Conservation (phyloP, 2,888 invertebrate genomes). For the Aspidiotus rigidus region DNA sequence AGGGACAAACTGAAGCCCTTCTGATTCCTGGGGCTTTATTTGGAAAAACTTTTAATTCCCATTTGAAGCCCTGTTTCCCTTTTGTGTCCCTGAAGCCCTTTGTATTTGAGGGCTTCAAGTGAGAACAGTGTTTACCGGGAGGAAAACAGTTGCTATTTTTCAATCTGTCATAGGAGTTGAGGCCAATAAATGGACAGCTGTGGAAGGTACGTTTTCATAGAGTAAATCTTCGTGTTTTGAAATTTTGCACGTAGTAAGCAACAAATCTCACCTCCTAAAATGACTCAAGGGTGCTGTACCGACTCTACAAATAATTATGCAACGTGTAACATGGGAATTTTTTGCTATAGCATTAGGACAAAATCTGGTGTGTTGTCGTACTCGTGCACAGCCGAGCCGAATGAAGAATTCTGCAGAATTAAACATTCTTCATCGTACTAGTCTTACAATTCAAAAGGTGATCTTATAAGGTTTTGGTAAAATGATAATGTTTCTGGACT, state of each 20-base stretch:
- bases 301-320: slow-evolving; percentile 84
- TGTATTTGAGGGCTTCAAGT: too few relatives aligned
- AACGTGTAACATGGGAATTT: slow-evolving; percentile 77
- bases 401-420: not conserved
- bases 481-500: too few relatives aligned
- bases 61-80: too few relatives aligned
- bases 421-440: not conserved
- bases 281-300: slow-evolving; percentile 79
- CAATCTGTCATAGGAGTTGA: not conserved
- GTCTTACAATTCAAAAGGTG: too few relatives aligned
- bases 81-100: too few relatives aligned
- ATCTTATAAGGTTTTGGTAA: too few relatives aligned
- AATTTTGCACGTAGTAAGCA: too few relatives aligned
- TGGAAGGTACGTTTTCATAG: not conserved
- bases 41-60: too few relatives aligned
- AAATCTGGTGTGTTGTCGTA: not conserved
- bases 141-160: slow-evolving; percentile 48
- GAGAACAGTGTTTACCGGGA: too few relatives aligned
- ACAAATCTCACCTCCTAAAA: slow-evolving; percentile 57
- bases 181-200: not conserved
- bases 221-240: too few relatives aligned
- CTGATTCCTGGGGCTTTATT: too few relatives aligned
- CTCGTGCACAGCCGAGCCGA: not conserved
- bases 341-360: not conserved
- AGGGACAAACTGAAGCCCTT: too few relatives aligned